Evolutionary conservation across 2,888 invertebrate species (phyloP).

Genomic region (Mamestra brassicae): DNA sequence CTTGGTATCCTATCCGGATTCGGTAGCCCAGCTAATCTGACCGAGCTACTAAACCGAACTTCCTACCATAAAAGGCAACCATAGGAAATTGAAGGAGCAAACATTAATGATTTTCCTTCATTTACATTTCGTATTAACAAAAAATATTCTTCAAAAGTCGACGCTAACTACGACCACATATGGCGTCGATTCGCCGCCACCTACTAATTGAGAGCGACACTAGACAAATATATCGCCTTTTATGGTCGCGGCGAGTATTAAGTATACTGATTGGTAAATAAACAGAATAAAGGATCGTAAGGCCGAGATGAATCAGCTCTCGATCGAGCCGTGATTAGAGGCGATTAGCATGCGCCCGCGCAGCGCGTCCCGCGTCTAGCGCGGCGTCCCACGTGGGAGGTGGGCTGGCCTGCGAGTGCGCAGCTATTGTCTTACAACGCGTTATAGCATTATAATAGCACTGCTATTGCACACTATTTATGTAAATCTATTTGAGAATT

Average conservation of each 20-base stretch:
- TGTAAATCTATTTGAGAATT: conserved; percentile 89
- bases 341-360: conserved; percentile 88
- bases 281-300: conserved; percentile 85
- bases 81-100: conserved; percentile 81
- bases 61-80: conserved; percentile 77
- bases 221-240: conserved; percentile 89
- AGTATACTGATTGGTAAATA: conserved; percentile 88
- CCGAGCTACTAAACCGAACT: conserved; percentile 65
- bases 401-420: conserved; percentile 79
- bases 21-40: conserved; percentile 34
- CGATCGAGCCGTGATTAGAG: conserved; percentile 88
- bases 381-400: conserved; percentile 84
- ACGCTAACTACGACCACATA: conserved; percentile 87
- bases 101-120: conserved; percentile 88
- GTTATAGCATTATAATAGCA: conserved; percentile 88
- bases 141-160: conserved; percentile 84
- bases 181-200: conserved; percentile 86
- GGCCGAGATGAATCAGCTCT: conserved; percentile 87
- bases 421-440: conserved; percentile 88
- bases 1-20: conserved; percentile 13
- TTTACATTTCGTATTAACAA: conserved; percentile 86
- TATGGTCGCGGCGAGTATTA: conserved; percentile 86
- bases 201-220: conserved; percentile 88
- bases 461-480: conserved; percentile 88
- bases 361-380: conserved; percentile 72